These are phyloP conservation scores for Paracyprichromis sp. DNA, from an alignment of 2,113 vertebrate genomes.

Conservation along the genomic window DNA sequence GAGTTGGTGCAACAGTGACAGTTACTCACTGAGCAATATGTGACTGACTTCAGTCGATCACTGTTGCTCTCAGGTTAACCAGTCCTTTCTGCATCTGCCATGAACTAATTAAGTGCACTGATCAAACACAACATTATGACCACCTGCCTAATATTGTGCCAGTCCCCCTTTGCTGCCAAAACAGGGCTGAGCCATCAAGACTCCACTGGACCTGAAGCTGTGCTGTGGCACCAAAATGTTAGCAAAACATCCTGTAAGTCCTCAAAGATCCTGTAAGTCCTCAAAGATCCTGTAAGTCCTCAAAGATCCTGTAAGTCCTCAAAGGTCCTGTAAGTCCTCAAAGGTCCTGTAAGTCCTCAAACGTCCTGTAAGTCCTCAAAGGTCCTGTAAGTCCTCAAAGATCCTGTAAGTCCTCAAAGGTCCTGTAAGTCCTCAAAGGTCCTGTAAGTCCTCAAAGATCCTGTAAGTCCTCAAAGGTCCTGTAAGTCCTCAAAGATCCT, in stretches of 20 bases:
- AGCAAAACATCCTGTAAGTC: neutral
- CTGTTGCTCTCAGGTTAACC: neutral
- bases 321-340: rapidly evolving
- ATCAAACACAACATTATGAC: neutral
- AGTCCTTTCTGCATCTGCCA: neutral
- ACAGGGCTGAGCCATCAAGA: neutral
- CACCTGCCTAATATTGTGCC: neutral
- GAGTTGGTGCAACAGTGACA: neutral
- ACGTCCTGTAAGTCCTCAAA: rapidly evolving
- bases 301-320: rapidly evolving
- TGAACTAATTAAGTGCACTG: neutral
- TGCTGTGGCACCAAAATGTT: neutral
- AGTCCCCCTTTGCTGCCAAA: neutral
- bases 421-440: rapidly evolving
- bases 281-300: rapidly evolving
- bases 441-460: rapidly evolving
- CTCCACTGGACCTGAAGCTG: neutral
- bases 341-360: rapidly evolving
- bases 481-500: rapidly evolving
- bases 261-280: rapidly evolving
- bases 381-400: rapidly evolving
- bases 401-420: rapidly evolving
- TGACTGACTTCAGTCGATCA: neutral
- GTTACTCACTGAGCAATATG: neutral
- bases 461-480: rapidly evolving